Percentiles rank a stretch among this genome's conserved stretches.
These are phyloP conservation scores for Antennarius striatus DNA, from an alignment of 2,113 vertebrate genomes.

Conservation along the genomic window DNA sequence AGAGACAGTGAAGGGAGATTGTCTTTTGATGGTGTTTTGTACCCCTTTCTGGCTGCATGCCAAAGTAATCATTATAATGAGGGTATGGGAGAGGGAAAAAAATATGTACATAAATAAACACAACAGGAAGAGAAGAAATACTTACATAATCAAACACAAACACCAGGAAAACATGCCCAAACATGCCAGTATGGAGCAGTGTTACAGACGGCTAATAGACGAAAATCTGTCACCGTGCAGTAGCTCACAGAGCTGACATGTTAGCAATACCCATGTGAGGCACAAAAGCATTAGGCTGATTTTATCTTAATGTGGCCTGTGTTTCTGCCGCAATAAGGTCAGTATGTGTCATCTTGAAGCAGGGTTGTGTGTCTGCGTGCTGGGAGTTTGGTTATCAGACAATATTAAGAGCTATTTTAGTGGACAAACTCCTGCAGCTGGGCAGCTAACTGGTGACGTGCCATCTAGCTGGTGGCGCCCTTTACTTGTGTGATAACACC, in stretches of 20 bases:
- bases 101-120: conserved; percentile 49
- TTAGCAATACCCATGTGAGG: conserved; percentile 14
- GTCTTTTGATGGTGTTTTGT: not conserved
- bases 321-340: not conserved
- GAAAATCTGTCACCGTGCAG: conserved; percentile 32
- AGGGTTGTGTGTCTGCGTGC: not conserved
- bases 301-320: too few species aligned
- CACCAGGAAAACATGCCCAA: not conserved
- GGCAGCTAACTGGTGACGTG: too few species aligned
- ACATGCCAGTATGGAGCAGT: conserved; percentile 7
- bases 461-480: too few species aligned
- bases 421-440: too few species aligned
- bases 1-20: not conserved
- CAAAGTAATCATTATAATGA: conserved; percentile 53
- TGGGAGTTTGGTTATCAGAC: not conserved
- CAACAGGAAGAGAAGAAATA: conserved; percentile 40
- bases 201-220: conserved; percentile 19
- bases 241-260: conserved; percentile 28
- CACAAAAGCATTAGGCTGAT: too few species aligned
- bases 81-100: conserved; percentile 22
- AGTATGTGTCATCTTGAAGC: conserved; percentile 8
- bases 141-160: conserved; percentile 54
- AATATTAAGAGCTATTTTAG: too few species aligned
- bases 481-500: too few species aligned
- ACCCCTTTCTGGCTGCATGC: conserved; percentile 17